These are phyloP conservation scores for Plodia interpunctella DNA, from an alignment of 1,140 invertebrate genomes.

Conservation along the genomic window DNA sequence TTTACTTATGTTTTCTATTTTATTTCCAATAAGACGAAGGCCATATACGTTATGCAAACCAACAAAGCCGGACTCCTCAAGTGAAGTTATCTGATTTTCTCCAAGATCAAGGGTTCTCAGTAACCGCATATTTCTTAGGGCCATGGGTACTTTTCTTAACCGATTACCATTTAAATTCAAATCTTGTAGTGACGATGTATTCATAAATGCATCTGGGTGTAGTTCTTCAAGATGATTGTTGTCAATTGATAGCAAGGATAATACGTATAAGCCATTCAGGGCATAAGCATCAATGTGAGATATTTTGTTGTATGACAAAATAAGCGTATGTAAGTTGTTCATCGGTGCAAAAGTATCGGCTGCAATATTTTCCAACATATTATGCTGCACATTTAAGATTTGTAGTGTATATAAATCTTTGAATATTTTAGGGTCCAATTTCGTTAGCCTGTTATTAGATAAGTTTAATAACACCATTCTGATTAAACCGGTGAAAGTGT, in stretches of 20 bases:
- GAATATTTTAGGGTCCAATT: slow-evolving; percentile 88
- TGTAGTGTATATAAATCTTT: slow-evolving; percentile 89
- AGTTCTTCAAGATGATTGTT: slow-evolving; percentile 87
- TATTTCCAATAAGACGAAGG: slow-evolving; percentile 91
- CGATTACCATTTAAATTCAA: slow-evolving; percentile 91
- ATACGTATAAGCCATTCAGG: slow-evolving; percentile 87
- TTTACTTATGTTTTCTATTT: slow-evolving; percentile 90
- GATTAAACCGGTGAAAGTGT: slow-evolving; percentile 91
- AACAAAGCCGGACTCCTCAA: slow-evolving; percentile 88
- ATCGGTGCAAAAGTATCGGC: slow-evolving; percentile 88
- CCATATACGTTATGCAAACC: slow-evolving; percentile 89
- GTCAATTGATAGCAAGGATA: slow-evolving; percentile 87
- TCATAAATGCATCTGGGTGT: slow-evolving; percentile 88
- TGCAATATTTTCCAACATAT: slow-evolving; percentile 86
- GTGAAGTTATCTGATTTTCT: slow-evolving; percentile 86
- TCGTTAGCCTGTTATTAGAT: slow-evolving; percentile 89
- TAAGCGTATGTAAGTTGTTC: slow-evolving; percentile 89
- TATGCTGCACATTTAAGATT: slow-evolving; percentile 88
- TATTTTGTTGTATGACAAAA: slow-evolving; percentile 88
- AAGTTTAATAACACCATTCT: slow-evolving; percentile 91
- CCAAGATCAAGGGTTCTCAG: slow-evolving; percentile 90
- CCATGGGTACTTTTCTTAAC: slow-evolving; percentile 87
- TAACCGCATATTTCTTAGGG: slow-evolving; percentile 83
- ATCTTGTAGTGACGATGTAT: slow-evolving; percentile 89
- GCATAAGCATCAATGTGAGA: slow-evolving; percentile 86